A percentile compares a stretch with the other conserved stretches of the same genome.
Conservation (phyloP, 2,888 invertebrate species). For the Calliopum simillimum region DNA sequence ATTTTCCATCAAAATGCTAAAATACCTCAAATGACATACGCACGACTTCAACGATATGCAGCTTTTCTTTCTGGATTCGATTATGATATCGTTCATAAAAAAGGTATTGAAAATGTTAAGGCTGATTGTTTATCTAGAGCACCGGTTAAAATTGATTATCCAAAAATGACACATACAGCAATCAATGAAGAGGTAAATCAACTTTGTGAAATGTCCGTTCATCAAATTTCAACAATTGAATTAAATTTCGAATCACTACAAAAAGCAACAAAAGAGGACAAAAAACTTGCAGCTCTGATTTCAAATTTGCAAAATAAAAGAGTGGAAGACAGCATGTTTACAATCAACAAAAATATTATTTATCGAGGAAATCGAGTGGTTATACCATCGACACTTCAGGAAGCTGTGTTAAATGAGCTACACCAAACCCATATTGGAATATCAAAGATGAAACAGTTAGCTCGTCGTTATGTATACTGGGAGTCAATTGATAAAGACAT, state of each 20-base stretch:
- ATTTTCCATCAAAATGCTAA: slow-evolving; percentile 41
- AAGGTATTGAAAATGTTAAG: slow-evolving; percentile 34
- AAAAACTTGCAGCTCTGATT: slow-evolving; percentile 36
- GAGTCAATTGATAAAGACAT: slow-evolving; percentile 55
- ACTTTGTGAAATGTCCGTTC: slow-evolving; percentile 26
- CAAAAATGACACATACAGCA: neutral
- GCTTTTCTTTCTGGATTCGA: slow-evolving; percentile 40
- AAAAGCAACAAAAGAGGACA: slow-evolving; percentile 37
- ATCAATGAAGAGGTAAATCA: slow-evolving; percentile 35
- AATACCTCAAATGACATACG: slow-evolving; percentile 39
- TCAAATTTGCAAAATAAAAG: slow-evolving; percentile 30
- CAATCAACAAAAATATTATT: slow-evolving; percentile 40
- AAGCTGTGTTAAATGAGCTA: no score
- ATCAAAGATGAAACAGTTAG: no score
- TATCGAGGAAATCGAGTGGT: slow-evolving; percentile 46
- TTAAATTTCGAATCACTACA: slow-evolving; percentile 38
- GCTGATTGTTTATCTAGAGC: slow-evolving; percentile 44
- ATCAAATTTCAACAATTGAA: slow-evolving; percentile 29
- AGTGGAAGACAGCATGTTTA: no score
- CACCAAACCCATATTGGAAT: no score
- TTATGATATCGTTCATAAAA: slow-evolving; percentile 37
- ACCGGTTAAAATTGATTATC: slow-evolving; percentile 30
- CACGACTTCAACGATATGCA: slow-evolving; percentile 39
- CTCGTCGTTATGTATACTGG: no score
- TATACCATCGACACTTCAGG: slow-evolving; percentile 45